These are phyloP conservation scores for Scalopus aquaticus DNA, from an alignment of 2,113 vertebrate genomes.

Conservation along the genomic window DNA sequence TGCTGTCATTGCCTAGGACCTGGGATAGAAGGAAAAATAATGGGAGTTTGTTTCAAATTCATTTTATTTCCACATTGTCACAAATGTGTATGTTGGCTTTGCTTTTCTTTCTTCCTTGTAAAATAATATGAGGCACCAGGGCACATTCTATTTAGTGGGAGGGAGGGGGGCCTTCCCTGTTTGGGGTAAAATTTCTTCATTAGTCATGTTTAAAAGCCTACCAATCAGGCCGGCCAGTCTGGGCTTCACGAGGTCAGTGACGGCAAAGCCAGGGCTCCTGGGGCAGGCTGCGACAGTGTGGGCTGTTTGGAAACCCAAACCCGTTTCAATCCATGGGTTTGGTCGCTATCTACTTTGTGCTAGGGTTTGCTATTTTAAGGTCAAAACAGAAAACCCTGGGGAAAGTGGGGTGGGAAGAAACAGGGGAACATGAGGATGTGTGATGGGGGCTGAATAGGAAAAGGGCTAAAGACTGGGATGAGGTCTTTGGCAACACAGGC, in stretches of 20 bases:
- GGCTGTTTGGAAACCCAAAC: constrained; percentile 79
- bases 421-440: neutral
- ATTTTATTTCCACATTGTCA: neutral
- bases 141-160: neutral
- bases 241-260: constrained; percentile 78
- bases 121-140: neutral
- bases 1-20: constrained; percentile 56
- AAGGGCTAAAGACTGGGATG: neutral
- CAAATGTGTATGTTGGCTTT: neutral
- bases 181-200: constrained; percentile 53
- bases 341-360: constrained; percentile 58
- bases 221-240: constrained; percentile 72
- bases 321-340: constrained; percentile 55
- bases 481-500: neutral
- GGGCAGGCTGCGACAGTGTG: constrained; percentile 63
- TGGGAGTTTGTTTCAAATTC: neutral
- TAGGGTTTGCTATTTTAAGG: constrained; percentile 15
- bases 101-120: neutral
- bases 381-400: constrained; percentile 45
- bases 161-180: neutral
- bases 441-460: neutral
- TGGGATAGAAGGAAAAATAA: neutral
- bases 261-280: constrained; percentile 73
- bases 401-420: neutral
- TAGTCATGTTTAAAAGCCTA: constrained; percentile 60